Conservation (phyloP, 2,113 vertebrate species). For the Menura novaehollandiae region DNA sequence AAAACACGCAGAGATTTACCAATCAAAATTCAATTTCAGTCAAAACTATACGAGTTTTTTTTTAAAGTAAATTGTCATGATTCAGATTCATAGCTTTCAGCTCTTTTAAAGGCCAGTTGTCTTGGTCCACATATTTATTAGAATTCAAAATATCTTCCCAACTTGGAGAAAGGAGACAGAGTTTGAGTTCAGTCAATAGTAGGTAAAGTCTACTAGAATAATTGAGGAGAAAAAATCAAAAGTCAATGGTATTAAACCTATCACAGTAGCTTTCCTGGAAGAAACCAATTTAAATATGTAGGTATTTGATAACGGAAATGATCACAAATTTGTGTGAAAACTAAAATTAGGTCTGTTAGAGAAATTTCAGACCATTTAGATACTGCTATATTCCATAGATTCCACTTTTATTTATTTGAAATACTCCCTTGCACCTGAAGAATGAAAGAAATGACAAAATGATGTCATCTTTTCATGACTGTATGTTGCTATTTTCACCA, state of each 20-base stretch:
- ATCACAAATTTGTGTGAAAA: neutral
- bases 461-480: neutral
- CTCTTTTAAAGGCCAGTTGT: neutral
- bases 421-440: neutral
- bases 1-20: neutral
- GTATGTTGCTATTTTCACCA: neutral
- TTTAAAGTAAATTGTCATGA: neutral
- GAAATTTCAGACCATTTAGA: neutral
- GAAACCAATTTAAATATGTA: neutral
- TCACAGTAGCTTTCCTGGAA: neutral
- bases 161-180: neutral
- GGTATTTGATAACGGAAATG: neutral
- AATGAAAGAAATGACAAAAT: neutral
- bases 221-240: neutral
- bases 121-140: neutral
- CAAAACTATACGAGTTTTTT: neutral
- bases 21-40: neutral
- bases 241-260: neutral
- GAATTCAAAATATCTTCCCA: neutral
- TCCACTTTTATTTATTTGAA: neutral
- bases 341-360: neutral
- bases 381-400: neutral
- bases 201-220: neutral
- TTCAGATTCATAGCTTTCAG: neutral
- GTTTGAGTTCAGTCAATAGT: neutral